Evolutionary conservation across 2,113 vertebrate species (phyloP).

Genomic region (Gopherus flavomarginatus): DNA sequence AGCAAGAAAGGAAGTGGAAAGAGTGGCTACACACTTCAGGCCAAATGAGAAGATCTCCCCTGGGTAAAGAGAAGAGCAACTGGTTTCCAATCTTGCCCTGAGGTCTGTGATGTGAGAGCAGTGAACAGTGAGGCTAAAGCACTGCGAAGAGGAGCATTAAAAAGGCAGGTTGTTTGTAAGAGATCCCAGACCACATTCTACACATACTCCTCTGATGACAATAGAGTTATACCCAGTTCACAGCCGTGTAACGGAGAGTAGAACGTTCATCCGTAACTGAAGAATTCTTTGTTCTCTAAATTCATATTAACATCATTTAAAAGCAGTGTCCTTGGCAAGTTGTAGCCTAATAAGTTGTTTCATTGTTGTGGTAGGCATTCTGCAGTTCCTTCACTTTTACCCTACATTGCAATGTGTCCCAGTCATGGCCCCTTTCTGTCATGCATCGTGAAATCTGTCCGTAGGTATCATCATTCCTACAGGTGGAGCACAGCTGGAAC

Average conservation of each 20-base stretch:
- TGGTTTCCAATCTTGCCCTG: background rate
- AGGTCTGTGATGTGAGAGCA: too few relatives aligned
- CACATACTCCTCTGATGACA: background rate
- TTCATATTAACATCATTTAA: background rate
- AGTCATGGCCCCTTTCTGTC: too few relatives aligned
- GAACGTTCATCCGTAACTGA: background rate
- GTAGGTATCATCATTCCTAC: too few relatives aligned
- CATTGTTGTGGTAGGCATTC: too few relatives aligned
- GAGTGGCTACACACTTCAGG: background rate
- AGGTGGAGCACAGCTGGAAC: too few relatives aligned
- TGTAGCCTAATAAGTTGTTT: background rate
- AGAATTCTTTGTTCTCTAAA: background rate
- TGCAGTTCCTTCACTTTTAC: too few relatives aligned
- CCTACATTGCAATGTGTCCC: too few relatives aligned
- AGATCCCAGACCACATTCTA: background rate
- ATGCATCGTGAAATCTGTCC: too few relatives aligned
- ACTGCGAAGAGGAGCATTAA: accelerated
- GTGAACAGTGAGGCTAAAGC: accelerated
- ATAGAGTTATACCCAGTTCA: too few relatives aligned
- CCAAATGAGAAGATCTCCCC: accelerated
- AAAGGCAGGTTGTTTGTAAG: accelerated
- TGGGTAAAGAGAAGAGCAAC: background rate
- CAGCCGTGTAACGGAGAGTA: too few relatives aligned
- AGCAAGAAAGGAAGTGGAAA: conserved; percentile 23
- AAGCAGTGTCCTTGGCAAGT: too few relatives aligned